Conservation (phyloP, 2,113 vertebrate species). For the Hippocampus abdominalis region DNA sequence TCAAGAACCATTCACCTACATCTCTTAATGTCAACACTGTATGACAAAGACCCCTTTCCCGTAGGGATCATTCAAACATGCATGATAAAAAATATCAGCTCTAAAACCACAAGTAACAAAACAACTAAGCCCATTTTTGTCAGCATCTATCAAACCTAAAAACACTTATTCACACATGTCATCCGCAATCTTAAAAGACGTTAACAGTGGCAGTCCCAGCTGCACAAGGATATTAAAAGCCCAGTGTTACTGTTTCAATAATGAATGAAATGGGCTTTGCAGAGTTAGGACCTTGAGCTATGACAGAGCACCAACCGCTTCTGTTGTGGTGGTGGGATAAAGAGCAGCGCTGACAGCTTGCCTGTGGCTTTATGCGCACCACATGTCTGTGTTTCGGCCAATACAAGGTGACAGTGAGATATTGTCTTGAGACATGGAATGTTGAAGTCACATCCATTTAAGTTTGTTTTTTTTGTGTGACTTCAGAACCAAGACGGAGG, state of each 20-base stretch:
- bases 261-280: constrained; percentile 64
- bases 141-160: constrained; percentile 17
- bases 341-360: constrained; percentile 57
- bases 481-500: constrained; percentile 39
- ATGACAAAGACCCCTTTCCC: constrained; percentile 20
- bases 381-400: constrained; percentile 47
- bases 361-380: constrained; percentile 55
- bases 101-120: constrained; percentile 14
- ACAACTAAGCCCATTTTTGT: constrained; percentile 30
- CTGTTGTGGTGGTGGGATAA: constrained; percentile 27
- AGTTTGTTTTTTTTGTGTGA: constrained; percentile 40
- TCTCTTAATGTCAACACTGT: constrained; percentile 12
- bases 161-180: constrained; percentile 42
- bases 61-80: constrained; percentile 7
- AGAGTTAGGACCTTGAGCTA: constrained; percentile 50
- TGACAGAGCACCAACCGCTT: constrained; percentile 24
- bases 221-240: constrained; percentile 66
- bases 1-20: constrained; percentile 4
- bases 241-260: constrained; percentile 59
- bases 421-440: constrained; percentile 31
- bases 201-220: constrained; percentile 35
- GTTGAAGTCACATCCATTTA: constrained; percentile 41
- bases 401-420: constrained; percentile 56
- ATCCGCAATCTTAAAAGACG: constrained; percentile 39
- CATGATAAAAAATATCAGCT: constrained; percentile 27